Evolutionary conservation across 2,797 vertebrate species (phyloP).

Genomic region (Tokudaia tokunoshimensis): DNA sequence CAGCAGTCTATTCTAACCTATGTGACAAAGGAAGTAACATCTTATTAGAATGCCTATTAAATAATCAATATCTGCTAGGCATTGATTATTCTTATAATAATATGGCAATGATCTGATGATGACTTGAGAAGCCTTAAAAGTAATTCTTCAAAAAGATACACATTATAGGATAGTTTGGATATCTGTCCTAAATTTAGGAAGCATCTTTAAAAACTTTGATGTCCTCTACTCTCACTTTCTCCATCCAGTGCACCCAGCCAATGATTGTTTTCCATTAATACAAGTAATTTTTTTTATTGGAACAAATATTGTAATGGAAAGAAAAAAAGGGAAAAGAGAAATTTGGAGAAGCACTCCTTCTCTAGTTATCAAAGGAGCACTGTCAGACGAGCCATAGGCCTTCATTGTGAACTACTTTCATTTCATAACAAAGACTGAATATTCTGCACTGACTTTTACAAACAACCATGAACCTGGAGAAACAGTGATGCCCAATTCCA

Average conservation of each 20-base stretch:
- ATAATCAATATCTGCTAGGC: neutral
- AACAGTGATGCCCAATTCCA: neutral
- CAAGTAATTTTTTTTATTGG: neutral
- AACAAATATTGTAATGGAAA: neutral
- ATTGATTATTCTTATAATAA: neutral
- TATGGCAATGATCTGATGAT: neutral
- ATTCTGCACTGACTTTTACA: conserved; percentile 38
- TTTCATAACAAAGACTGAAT: conserved; percentile 39
- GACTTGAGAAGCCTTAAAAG: conserved; percentile 32
- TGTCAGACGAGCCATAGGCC: neutral
- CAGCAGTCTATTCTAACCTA: neutral
- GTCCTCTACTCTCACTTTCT: neutral
- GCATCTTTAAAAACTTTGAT: neutral
- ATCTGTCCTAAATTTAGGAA: neutral
- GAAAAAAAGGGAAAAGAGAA: neutral
- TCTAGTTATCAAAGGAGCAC: neutral
- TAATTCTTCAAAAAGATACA: neutral
- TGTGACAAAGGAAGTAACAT: neutral
- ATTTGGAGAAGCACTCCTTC: neutral
- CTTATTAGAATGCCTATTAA: neutral
- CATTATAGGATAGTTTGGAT: neutral
- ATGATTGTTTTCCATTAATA: neutral
- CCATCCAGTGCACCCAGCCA: neutral
- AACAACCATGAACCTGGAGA: conserved; percentile 36
- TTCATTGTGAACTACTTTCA: neutral